Percentiles rank a stretch among this genome's conserved stretches.
Conservation (phyloP, 2,888 invertebrate species). For the Cepaea hortensis region DNA sequence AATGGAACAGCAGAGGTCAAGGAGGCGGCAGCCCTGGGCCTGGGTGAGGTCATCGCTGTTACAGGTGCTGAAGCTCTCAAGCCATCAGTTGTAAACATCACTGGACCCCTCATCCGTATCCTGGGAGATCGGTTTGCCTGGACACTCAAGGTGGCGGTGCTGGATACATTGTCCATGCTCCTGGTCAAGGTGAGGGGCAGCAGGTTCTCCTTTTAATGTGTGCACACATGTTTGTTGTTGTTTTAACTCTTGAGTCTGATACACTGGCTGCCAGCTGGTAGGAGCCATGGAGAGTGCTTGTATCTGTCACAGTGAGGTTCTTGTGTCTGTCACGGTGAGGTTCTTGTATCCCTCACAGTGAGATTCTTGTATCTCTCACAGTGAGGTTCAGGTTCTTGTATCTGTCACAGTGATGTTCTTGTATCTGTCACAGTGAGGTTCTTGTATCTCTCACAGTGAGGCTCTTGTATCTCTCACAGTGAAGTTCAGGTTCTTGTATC, state of each 20-base stretch:
- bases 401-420: too few species aligned
- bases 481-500: too few species aligned
- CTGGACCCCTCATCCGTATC: conserved; percentile 97
- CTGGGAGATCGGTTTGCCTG: conserved; percentile 95
- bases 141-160: conserved; percentile 95
- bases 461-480: too few species aligned
- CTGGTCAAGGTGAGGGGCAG: conserved; percentile 85
- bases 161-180: conserved; percentile 94
- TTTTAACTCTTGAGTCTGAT: not conserved
- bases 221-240: not conserved
- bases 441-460: too few species aligned
- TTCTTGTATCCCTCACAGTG: too few species aligned
- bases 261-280: not conserved
- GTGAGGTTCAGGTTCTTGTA: too few species aligned
- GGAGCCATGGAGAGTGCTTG: too few species aligned
- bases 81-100: conserved; percentile 96
- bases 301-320: too few species aligned
- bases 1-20: conserved; percentile 96
- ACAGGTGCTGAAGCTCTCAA: conserved; percentile 92
- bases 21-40: conserved; percentile 93
- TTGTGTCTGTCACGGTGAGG: too few species aligned
- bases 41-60: conserved; percentile 88
- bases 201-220: not conserved
- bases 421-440: too few species aligned
- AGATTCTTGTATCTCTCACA: too few species aligned